Evolutionary conservation across 2,888 invertebrate species (phyloP), one percentile per base, ranked within the genome.

Genomic region (Bombylius major): DNA sequence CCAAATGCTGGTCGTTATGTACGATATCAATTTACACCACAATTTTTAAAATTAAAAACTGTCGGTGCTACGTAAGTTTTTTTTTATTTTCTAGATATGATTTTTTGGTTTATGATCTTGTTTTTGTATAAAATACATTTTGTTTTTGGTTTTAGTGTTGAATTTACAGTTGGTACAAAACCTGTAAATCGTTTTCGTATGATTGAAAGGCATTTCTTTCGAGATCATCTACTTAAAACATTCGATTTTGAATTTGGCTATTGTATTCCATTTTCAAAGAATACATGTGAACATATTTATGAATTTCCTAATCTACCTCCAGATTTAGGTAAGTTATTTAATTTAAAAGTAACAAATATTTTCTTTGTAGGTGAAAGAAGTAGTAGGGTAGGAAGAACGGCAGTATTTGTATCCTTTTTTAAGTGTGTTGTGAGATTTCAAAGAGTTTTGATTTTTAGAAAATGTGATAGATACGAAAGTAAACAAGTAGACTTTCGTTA

Each of bases 201-300:
- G 98, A 95, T 98, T 65, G 97, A 98, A 73, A 84, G 93, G 50
- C 97, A 98, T 74, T 98, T 91, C 78, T 98, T 96, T 76, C 78
- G 91, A 58, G 93, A 98, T 66, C 87, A 86, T 57, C 77, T 96
- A 60, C 79, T 98, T 55, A 98, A 99, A 77, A 95, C 94, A 11
- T 98, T 99, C 77, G 98, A 99, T 73, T 99, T 99, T 79, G 96
- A 98, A 75, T 99, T 99, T 80, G 98, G 98, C 50, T 99, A 96
- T 75, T 98, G 98, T 74, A 97, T 99, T 76, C 98, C 98, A 49
- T 90, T 90, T 75, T 97, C 95, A 60, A 86, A 89, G 69, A 99
- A 99, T 73, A 94, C 96, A 12, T 97, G 97, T 74, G 98, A 99
- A 77, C 98, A 98, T 75, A 98, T 99, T 75, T 99, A 99, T 69